Evolutionary conservation across 2,113 vertebrate species (phyloP).

Genomic region (Anseranas semipalmata): DNA sequence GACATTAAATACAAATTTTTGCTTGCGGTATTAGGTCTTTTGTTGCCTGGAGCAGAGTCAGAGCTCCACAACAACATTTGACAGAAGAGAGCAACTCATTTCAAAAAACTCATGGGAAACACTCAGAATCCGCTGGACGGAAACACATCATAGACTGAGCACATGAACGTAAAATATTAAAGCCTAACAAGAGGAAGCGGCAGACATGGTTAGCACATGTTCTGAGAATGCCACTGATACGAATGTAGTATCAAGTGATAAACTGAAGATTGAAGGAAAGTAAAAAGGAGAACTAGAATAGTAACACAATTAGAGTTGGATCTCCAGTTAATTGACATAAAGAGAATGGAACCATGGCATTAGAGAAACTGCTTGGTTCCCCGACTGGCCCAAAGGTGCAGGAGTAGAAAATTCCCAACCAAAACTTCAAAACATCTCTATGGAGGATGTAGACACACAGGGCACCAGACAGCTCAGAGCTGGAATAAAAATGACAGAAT

Average conservation of each 20-base stretch:
- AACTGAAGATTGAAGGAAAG: neutral
- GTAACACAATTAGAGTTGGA: neutral
- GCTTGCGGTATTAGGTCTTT: neutral
- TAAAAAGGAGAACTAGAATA: neutral
- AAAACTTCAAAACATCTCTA: conserved; percentile 63
- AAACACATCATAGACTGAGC: neutral
- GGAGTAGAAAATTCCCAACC: neutral
- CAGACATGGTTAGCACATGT: neutral
- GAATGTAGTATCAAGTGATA: neutral
- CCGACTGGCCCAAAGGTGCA: neutral
- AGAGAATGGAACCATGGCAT: neutral
- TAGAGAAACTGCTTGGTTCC: neutral
- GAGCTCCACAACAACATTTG: neutral
- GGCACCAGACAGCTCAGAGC: conserved; percentile 66
- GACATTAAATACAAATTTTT: neutral
- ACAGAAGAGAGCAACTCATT: neutral
- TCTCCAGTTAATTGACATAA: neutral
- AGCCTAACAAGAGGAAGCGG: neutral
- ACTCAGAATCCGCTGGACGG: neutral
- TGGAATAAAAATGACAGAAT: conserved; percentile 72
- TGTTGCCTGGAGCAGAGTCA: neutral
- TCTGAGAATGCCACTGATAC: neutral
- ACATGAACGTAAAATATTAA: neutral
- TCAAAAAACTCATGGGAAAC: neutral
- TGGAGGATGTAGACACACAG: conserved; percentile 75